Evolutionary conservation across 2,888 invertebrate genomes (phyloP), one percentile per base, ranked within the genome.

Genomic region (Xanthorhoe designata): DNA sequence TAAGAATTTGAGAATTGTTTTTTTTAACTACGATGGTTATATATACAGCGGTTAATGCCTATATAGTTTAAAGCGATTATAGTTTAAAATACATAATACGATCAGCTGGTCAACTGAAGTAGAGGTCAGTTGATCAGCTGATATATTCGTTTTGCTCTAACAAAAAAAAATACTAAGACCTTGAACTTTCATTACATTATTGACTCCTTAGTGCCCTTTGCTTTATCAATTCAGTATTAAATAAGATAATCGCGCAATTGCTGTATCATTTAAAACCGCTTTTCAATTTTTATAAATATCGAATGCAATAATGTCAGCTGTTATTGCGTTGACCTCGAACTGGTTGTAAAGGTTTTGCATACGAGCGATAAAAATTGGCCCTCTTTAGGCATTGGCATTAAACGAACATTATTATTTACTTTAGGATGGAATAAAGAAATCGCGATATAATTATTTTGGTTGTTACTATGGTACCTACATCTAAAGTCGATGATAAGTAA

Each of bases 201-300:
- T 42, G 10, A 13, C 38, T 2, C 38, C 38, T 10, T 10, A 42
- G 0, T 7, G 32, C 38, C 10, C 13, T 42, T 42, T 10, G 13
- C 38, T 42, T 42, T 35, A 35, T 35, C 38, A 13, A 42, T 32
- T 3, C 38, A 42, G 13, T 42, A 7, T 42, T 42, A 13, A 42
- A 13, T 60, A 42, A 35, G 32, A 54, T 54, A 32, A 53, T 35
- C 29, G 7, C 18, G 9, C n/a, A 53, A 9, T 17, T 13, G 29
- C 53, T 54, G 32, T 49, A 42, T 42, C 60, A 60, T 45, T 15
- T 29, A 51, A 38, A 51, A 5, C 19, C 10, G 54, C 10, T 49
- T 53, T 61, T 61, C 54, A 53, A 61, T 61, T 53, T 47, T 47
- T 13, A 53, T 47, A 60, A 60, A 42, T 54, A 53, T 32, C 38